These are phyloP conservation scores for Lingula anatina DNA, from an alignment of 2,888 invertebrate genomes.

Conservation along the genomic window DNA sequence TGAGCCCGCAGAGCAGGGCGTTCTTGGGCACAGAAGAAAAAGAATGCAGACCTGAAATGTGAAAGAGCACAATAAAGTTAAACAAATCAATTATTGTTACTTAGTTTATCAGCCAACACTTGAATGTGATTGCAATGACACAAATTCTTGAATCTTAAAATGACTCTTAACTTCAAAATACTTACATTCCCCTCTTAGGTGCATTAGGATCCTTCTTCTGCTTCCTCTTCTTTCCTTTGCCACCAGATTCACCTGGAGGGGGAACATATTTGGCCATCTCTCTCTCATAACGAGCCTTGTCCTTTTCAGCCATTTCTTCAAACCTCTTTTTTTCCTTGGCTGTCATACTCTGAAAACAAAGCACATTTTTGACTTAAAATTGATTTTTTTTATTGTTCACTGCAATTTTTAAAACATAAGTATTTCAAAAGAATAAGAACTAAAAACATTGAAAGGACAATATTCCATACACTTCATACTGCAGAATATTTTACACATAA, in stretches of 20 bases:
- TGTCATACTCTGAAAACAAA: conserved; percentile 79
- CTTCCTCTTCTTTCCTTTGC: conserved; percentile 80
- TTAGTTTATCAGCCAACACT: no score
- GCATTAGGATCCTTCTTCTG: conserved; percentile 93
- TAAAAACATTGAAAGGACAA: no score
- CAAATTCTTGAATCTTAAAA: no score
- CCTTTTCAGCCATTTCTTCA: conserved; percentile 98
- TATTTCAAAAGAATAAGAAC: no score
- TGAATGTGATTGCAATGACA: no score
- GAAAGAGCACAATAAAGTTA: conserved; percentile 5
- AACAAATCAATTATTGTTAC: background rate
- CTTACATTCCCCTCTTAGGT: conserved; percentile 97
- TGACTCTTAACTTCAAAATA: conserved; percentile 38
- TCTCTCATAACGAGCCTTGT: conserved; percentile 90
- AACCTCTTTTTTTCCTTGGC: conserved; percentile 98
- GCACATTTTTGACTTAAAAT: background rate
- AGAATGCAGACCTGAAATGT: conserved; percentile 86
- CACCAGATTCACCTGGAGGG: conserved; percentile 57
- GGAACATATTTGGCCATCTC: conserved; percentile 96
- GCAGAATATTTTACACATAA: no score
- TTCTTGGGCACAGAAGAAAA: conserved; percentile 98
- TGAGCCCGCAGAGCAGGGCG: conserved; percentile 87
- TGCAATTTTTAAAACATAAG: background rate
- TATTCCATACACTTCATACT: no score
- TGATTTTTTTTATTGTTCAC: background rate